Percentiles rank a stretch among this genome's conserved stretches.
phyloP scores from a whole-genome alignment of 2,797 vertebrate species.

The Chiloscyllium punctatum region DNA sequence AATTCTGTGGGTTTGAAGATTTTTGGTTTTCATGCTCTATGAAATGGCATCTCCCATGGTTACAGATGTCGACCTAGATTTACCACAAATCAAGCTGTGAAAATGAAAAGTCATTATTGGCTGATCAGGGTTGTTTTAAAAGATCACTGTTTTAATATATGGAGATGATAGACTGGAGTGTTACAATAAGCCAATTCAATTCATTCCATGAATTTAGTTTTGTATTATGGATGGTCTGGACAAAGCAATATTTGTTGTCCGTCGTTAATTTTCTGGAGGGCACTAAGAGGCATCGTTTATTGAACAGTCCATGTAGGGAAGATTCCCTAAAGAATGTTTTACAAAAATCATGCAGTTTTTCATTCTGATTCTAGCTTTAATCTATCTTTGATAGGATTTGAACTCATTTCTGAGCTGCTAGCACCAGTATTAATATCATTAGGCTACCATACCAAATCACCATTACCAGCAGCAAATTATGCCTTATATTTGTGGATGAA shows the following conservation, averaged over 20 bases:
- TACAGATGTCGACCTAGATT: background rate
- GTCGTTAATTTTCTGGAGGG: background rate
- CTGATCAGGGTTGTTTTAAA: background rate
- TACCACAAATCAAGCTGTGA: background rate
- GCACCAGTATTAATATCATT: background rate
- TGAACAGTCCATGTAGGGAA: background rate
- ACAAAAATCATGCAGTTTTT: background rate
- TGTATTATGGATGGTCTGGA: background rate
- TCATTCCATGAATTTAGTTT: background rate
- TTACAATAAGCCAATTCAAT: background rate
- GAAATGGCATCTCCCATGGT: background rate
- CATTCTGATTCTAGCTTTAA: background rate
- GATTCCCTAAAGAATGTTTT: background rate
- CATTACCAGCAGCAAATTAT: background rate
- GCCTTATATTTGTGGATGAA: background rate
- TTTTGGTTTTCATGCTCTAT: background rate
- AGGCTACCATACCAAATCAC: background rate
- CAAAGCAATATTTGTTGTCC: background rate
- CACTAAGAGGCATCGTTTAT: background rate
- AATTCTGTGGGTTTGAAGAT: background rate
- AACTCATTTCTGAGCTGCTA: background rate
- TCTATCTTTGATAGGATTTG: background rate
- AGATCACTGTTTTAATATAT: background rate
- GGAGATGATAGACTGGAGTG: too few relatives aligned
- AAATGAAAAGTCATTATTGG: background rate